phyloP scores from a whole-genome alignment of 2,888 invertebrate genomes.

The Hypomecis punctinalis region DNA sequence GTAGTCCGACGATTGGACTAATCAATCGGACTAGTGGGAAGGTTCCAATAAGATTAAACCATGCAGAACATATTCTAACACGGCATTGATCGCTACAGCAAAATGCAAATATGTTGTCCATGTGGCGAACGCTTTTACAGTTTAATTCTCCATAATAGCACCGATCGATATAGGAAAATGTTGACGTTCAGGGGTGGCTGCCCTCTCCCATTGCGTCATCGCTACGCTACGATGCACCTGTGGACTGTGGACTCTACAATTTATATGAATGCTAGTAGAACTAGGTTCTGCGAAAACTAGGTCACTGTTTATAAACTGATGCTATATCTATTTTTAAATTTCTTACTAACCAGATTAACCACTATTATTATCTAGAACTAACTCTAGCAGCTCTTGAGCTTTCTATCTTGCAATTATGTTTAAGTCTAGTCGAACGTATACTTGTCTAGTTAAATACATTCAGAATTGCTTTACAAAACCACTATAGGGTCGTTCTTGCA shows the following conservation, averaged over 20 bases:
- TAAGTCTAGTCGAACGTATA: too few relatives aligned
- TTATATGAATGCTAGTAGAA: conserved; percentile 40
- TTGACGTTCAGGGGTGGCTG: conserved; percentile 50
- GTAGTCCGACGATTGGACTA: too few relatives aligned
- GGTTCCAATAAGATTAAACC: too few relatives aligned
- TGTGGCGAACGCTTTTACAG: background rate
- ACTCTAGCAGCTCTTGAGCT: background rate
- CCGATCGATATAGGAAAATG: conserved; percentile 48
- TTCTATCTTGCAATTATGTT: too few relatives aligned
- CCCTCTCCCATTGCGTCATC: conserved; percentile 58
- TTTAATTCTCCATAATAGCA: conserved; percentile 11
- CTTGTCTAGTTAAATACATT: background rate
- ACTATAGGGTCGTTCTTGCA: conserved; percentile 30
- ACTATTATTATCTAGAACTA: conserved; percentile 4
- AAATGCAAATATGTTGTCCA: background rate
- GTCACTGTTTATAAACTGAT: conserved; percentile 43
- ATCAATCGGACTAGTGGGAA: too few relatives aligned
- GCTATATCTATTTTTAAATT: conserved; percentile 19
- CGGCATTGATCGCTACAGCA: background rate
- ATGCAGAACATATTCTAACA: too few relatives aligned
- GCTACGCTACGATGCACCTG: conserved; percentile 46
- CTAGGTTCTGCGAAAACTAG: conserved; percentile 44
- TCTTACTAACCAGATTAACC: conserved; percentile 6
- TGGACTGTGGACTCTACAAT: conserved; percentile 35
- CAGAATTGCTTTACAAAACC: background rate